Base-by-base conservation (phyloP, 2,797 vertebrate species). In the Periophthalmus magnuspinnatus region DNA sequence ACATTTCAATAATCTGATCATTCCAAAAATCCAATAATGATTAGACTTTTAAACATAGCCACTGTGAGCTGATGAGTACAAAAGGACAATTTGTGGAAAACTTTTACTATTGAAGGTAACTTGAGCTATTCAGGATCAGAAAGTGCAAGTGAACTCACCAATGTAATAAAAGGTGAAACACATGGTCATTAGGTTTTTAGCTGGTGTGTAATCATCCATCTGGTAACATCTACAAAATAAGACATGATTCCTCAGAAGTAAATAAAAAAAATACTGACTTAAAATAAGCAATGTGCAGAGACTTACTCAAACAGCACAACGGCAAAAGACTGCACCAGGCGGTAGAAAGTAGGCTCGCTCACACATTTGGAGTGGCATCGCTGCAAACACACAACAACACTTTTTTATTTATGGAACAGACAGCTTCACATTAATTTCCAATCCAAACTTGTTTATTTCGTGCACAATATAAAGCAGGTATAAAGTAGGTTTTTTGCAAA, bases 101-200 rank as follows among this genome's bases (percentile, higher is more conserved):
- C 16, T 32, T 21, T 7, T 36, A 61, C 10, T 21, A 38, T 5
- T 36, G 17, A 61, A 28, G 9, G 2, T 6, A 54, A 54, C 9
- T 22, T 19, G 19, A 5, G 21, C 21, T 24, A 11, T 24, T 55
- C 52, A 5, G 17, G 6, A 28, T 48, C 11, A 19, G 17, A 24
- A 34, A 21, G 32, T 38, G 59, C 38, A 16, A 9, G 5, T 41
- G 22, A 47, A 13, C 94, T 96, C 90, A 99, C 98, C 97, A 0
- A 94, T 59, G 64, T 98, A 91, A 86, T 97, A 99, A 83, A 96
- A 99, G 0, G 97, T 99, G 88, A 99, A 99, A 78, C 98, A 99
- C 98, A 99, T 99, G 41, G 97, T 99, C 98, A 99, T 99, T 81
- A 99, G 95, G 89, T 96, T 98, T 89, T 98, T 99, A 72, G 98